These are phyloP conservation scores for Moxostoma hubbsi DNA, from an alignment of 2,797 vertebrate species.

Conservation along the genomic window DNA sequence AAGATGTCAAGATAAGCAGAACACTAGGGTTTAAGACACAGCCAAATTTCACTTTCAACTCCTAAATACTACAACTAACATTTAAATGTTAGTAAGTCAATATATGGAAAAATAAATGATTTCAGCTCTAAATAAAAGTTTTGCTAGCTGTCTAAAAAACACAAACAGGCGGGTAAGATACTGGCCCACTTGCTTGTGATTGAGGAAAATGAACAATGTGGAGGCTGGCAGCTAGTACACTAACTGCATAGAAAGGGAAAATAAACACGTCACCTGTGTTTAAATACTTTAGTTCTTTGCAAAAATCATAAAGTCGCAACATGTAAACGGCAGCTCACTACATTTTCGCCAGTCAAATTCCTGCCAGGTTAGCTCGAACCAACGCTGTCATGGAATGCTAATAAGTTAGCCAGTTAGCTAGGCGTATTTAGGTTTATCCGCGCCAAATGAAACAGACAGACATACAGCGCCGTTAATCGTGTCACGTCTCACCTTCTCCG, in stretches of 20 bases:
- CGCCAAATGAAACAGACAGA: background rate
- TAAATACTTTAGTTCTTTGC: background rate
- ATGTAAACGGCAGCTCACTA: background rate
- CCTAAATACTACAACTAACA: background rate
- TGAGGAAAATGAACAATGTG: slow-evolving; percentile 27
- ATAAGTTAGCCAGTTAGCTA: slow-evolving; percentile 57
- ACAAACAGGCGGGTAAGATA: slow-evolving; percentile 10
- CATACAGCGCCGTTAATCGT: background rate
- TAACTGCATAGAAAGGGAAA: background rate
- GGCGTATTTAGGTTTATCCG: slow-evolving; percentile 32
- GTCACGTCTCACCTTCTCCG: slow-evolving; percentile 73
- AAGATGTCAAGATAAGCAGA: background rate
- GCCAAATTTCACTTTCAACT: background rate
- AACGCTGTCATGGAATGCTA: slow-evolving; percentile 53
- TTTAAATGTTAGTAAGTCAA: background rate
- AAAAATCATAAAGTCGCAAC: background rate
- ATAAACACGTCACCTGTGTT: background rate
- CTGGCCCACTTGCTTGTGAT: slow-evolving; percentile 28
- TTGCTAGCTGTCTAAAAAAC: slow-evolving; percentile 50
- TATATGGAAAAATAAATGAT: background rate
- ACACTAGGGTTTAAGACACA: background rate
- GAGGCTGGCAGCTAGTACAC: slow-evolving; percentile 9
- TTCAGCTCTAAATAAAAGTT: slow-evolving; percentile 56
- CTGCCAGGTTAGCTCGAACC: slow-evolving; percentile 20
- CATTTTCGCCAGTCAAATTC: background rate